Evolutionary conservation across 2,113 vertebrate genomes (phyloP).

Genomic region (Gymnobelideus leadbeateri): DNA sequence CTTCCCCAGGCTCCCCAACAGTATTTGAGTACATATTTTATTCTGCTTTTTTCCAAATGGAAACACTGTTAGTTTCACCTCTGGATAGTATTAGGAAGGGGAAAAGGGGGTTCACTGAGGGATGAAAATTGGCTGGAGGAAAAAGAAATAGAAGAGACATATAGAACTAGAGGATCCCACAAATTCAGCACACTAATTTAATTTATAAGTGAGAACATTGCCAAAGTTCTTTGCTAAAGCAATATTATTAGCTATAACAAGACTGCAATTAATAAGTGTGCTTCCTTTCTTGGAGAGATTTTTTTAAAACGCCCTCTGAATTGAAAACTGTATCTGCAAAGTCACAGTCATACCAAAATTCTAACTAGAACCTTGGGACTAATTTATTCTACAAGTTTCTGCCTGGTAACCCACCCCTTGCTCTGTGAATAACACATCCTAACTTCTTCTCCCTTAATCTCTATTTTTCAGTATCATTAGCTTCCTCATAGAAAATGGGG

Average conservation of each 20-base stretch:
- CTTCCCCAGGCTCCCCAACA: neutral
- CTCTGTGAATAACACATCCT: neutral
- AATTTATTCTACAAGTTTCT: neutral
- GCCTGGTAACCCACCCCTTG: neutral
- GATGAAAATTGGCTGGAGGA: neutral
- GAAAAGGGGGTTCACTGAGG: neutral
- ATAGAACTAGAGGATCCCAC: neutral
- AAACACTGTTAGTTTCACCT: neutral
- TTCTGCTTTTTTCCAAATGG: neutral
- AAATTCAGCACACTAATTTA: neutral
- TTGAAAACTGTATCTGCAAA: neutral
- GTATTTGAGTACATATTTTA: neutral
- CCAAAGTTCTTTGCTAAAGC: conserved; percentile 24
- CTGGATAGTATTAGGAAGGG: neutral
- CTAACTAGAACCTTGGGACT: neutral
- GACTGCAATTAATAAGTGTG: neutral
- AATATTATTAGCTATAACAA: neutral
- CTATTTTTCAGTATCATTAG: neutral
- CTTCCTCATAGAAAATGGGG: neutral
- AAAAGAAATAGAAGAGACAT: neutral
- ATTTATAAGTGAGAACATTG: conserved; percentile 21
- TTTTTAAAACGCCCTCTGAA: neutral
- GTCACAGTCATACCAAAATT: neutral
- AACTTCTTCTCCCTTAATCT: neutral
- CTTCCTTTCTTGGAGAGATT: neutral